A percentile compares a stretch with the other conserved stretches of the same genome.
Evolutionary conservation across 1,140 invertebrate genomes (phyloP).

Genomic region (Maconellicoccus hirsutus): DNA sequence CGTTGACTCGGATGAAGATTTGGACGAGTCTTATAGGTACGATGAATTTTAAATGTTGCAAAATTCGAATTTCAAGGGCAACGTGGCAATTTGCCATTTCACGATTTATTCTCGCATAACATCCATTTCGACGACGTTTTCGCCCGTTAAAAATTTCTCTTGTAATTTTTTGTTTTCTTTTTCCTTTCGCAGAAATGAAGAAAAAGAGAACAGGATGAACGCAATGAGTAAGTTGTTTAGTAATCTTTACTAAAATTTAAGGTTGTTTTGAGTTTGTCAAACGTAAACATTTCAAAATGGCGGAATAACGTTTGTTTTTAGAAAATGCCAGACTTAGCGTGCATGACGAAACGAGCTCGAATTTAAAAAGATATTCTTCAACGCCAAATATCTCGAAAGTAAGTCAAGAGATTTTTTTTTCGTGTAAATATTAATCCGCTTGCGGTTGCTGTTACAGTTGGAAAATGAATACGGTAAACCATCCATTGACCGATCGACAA

Average conservation of each 20-base stretch:
- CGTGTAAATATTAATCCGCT: not conserved
- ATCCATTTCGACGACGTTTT: too few species aligned
- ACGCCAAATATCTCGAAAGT: slow-evolving; percentile 1
- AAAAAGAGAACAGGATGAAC: slow-evolving; percentile 4
- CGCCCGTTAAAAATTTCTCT: not conserved
- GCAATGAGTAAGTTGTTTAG: not conserved
- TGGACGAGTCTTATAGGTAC: not conserved
- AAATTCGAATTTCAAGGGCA: not conserved
- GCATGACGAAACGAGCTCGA: not conserved
- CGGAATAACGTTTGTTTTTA: not conserved
- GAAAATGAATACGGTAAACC: slow-evolving; percentile 2
- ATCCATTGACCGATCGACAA: not conserved
- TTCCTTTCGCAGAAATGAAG: not conserved
- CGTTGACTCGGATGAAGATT: not conserved
- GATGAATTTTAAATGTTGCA: not conserved
- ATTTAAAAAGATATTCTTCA: not conserved
- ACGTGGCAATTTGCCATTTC: not conserved
- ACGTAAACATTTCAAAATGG: too few species aligned
- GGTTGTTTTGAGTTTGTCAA: too few species aligned
- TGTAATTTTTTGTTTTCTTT: not conserved
- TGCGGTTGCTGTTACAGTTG: not conserved
- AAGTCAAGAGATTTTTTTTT: not conserved
- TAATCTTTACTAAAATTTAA: too few species aligned
- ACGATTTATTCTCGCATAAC: too few species aligned
- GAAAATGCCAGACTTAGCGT: not conserved